These are phyloP conservation scores for Drosophila novamexicana DNA, from an alignment of 1,140 invertebrate species.

Conservation along the genomic window DNA sequence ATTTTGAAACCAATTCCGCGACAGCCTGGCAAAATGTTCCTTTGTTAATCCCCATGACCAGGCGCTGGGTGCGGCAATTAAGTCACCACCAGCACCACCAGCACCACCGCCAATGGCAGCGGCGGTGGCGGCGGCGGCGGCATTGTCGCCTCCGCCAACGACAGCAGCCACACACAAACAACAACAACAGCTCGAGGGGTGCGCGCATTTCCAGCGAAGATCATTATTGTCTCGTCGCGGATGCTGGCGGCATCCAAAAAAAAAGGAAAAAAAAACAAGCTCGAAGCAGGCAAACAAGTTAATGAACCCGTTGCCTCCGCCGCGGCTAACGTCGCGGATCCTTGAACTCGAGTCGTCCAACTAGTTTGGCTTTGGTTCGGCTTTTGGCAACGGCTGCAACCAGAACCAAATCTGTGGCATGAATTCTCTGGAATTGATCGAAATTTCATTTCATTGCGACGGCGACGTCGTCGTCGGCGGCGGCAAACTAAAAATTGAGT, in stretches of 20 bases:
- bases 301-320: conserved; percentile 68
- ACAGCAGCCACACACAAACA: conserved; percentile 16
- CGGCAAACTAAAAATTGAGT: conserved; percentile 61
- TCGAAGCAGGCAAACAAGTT: conserved; percentile 66
- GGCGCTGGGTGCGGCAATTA: conserved; percentile 76
- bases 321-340: conserved; percentile 46
- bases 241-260: conserved; percentile 58
- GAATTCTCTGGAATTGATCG: conserved; percentile 79
- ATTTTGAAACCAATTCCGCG: conserved; percentile 21
- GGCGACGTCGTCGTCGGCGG: neutral
- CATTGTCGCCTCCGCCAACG: conserved; percentile 15
- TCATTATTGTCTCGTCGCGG: conserved; percentile 79
- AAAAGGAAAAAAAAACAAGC: conserved; percentile 20
- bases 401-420: conserved; percentile 75
- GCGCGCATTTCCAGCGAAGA: conserved; percentile 73
- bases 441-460: conserved; percentile 77
- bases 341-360: conserved; percentile 66
- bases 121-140: neutral
- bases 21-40: conserved; percentile 54
- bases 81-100: conserved; percentile 55
- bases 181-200: conserved; percentile 22
- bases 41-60: conserved; percentile 61
- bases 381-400: conserved; percentile 31
- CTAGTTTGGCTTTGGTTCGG: conserved; percentile 55
- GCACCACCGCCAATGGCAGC: conserved; percentile 15